phyloP scores from a whole-genome alignment of 37 sponge, comb jelly and placozoan genomes.

The Corticium candelabrum region DNA sequence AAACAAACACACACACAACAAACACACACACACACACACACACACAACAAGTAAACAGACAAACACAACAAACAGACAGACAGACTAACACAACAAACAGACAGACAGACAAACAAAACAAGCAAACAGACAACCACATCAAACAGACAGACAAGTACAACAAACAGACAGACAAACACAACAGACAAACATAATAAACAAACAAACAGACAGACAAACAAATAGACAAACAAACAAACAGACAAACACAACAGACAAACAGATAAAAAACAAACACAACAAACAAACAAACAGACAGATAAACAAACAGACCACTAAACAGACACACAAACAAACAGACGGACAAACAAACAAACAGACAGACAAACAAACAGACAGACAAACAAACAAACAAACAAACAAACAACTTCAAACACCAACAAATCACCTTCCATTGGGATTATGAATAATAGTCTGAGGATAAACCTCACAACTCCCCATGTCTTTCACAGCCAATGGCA shows the following conservation, averaged over 20 bases:
- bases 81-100: not conserved
- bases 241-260: too few species aligned
- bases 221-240: not conserved
- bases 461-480: constrained; percentile 97
- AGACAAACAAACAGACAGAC: too few species aligned
- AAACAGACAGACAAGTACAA: not conserved
- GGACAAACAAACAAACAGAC: too few species aligned
- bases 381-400: too few species aligned
- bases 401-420: not conserved
- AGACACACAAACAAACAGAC: too few species aligned
- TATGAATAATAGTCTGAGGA: constrained; percentile 87
- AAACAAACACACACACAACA: too few species aligned
- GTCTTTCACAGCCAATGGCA: constrained; percentile 89
- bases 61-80: too few species aligned
- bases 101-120: not conserved
- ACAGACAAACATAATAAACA: not conserved
- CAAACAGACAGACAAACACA: not conserved
- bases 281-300: too few species aligned
- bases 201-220: not conserved
- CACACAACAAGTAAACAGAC: not conserved
- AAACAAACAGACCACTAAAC: too few species aligned
- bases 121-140: not conserved
- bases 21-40: not conserved
- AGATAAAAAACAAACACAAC: too few species aligned
- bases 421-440: constrained; percentile 83